These are phyloP conservation scores for Varanus salvator DNA, from an alignment of 2,113 vertebrate species.

Conservation along the genomic window DNA sequence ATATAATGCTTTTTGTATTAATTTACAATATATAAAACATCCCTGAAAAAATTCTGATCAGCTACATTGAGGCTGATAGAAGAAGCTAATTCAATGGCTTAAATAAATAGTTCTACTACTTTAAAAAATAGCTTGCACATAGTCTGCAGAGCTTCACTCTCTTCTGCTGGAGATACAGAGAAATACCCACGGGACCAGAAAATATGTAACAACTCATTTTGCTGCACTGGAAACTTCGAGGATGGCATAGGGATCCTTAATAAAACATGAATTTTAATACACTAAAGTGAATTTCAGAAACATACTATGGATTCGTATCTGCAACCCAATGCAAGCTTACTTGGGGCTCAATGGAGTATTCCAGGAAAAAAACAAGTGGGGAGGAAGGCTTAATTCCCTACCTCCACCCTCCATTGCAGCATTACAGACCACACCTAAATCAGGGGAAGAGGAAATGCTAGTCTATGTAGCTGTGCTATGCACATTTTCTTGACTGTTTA, in stretches of 20 bases:
- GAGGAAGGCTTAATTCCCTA: too few relatives aligned
- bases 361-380: too few relatives aligned
- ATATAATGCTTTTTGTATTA: neutral
- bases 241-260: neutral
- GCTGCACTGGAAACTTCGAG: slow-evolving; percentile 17
- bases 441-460: too few relatives aligned
- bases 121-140: slow-evolving; percentile 16
- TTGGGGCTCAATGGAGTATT: neutral
- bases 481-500: too few relatives aligned
- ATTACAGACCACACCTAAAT: too few relatives aligned
- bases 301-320: neutral
- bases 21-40: neutral
- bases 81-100: slow-evolving; percentile 18
- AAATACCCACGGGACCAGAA: slow-evolving; percentile 36
- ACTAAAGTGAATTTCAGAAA: neutral
- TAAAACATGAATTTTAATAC: neutral
- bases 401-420: too few relatives aligned
- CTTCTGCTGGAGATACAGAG: slow-evolving; percentile 26
- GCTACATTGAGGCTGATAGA: slow-evolving; percentile 17
- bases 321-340: neutral
- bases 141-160: slow-evolving; percentile 23
- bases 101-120: neutral
- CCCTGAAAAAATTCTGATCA: slow-evolving; percentile 45
- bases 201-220: slow-evolving; percentile 32
- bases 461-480: too few relatives aligned